Evolutionary conservation across 2,888 invertebrate genomes (phyloP).

Genomic region (Polyommatus icarus): DNA sequence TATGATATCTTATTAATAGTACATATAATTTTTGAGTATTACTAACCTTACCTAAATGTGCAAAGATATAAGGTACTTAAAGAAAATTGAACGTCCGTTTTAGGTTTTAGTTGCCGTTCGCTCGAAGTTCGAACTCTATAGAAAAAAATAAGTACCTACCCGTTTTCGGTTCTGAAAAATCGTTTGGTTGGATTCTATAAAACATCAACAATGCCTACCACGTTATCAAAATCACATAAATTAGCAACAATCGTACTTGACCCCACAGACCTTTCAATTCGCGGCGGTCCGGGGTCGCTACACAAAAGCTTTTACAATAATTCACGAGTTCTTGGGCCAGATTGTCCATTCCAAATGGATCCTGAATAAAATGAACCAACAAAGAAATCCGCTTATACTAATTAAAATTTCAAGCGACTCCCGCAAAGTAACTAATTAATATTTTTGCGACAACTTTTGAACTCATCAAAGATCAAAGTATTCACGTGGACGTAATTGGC

Average conservation of each 20-base stretch:
- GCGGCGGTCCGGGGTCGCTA: background rate
- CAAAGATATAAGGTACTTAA: too few relatives aligned
- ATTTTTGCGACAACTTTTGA: background rate
- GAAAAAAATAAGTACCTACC: too few relatives aligned
- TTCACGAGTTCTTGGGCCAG: background rate
- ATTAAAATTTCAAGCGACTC: background rate
- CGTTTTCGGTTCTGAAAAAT: too few relatives aligned
- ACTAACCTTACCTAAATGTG: too few relatives aligned
- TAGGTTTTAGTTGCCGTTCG: too few relatives aligned
- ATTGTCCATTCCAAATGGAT: background rate
- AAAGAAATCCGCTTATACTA: background rate
- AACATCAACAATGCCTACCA: background rate
- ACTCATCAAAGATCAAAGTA: background rate
- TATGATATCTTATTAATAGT: too few relatives aligned
- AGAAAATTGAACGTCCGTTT: too few relatives aligned
- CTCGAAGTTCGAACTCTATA: too few relatives aligned
- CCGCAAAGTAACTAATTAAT: background rate
- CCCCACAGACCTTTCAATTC: background rate
- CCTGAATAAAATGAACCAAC: background rate
- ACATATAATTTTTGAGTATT: too few relatives aligned
- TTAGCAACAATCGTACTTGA: background rate
- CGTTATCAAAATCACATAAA: background rate
- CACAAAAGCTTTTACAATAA: slow-evolving; percentile 8
- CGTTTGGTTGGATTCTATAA: background rate
- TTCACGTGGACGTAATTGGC: background rate